Percentiles rank a stretch among this genome's conserved stretches.
Evolutionary conservation across 1,140 invertebrate species (phyloP).

Genomic region (Tenebrio molitor): DNA sequence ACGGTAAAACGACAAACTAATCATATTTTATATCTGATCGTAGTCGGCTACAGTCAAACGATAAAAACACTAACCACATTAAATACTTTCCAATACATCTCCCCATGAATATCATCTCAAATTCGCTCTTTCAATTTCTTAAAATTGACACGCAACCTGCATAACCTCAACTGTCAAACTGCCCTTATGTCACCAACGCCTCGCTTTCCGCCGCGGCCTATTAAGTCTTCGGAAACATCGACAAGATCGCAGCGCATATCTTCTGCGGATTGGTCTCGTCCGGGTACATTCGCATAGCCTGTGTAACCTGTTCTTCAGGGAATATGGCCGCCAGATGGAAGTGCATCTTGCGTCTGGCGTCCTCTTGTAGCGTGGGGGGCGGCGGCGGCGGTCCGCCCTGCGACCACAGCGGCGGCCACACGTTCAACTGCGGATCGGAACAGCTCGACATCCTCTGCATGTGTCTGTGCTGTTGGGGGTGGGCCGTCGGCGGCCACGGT

Average conservation of each 20-base stretch:
- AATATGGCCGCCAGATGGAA: conserved; percentile 91
- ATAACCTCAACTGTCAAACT: too few species aligned
- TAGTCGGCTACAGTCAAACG: too few species aligned
- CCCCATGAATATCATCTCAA: too few species aligned
- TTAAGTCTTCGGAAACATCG: conserved; percentile 76
- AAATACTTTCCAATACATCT: too few species aligned
- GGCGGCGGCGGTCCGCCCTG: conserved; percentile 63
- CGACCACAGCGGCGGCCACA: conserved; percentile 62
- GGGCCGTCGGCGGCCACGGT: conserved; percentile 67
- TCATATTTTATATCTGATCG: too few species aligned
- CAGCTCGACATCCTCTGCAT: conserved; percentile 70
- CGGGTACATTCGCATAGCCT: conserved; percentile 87
- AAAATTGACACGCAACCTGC: too few species aligned
- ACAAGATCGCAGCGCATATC: conserved; percentile 89
- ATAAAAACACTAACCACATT: too few species aligned
- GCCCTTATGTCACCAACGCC: too few species aligned
- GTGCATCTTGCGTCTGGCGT: conserved; percentile 81
- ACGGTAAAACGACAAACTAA: too few species aligned
- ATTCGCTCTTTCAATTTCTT: too few species aligned
- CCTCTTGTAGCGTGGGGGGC: conserved; percentile 69
- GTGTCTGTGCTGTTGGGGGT: conserved; percentile 63
- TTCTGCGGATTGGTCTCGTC: conserved; percentile 89
- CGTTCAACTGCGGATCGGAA: conserved; percentile 78
- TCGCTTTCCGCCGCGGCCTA: neutral
- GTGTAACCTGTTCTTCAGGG: conserved; percentile 87